Evolutionary conservation across 2,113 vertebrate genomes (phyloP).

Genomic region (Myanophis thanlyinensis): DNA sequence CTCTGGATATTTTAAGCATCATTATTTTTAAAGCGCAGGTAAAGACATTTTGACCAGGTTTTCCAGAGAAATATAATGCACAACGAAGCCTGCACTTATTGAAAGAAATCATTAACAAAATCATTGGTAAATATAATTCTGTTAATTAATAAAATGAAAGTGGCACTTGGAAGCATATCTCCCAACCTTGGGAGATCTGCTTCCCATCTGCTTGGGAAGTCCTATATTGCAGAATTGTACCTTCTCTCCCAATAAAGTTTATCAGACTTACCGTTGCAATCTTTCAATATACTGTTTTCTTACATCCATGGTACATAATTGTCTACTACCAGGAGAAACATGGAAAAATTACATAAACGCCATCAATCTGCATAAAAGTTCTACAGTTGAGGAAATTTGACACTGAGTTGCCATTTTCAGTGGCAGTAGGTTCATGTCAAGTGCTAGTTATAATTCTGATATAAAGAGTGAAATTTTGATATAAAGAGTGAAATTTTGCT

Average conservation of each 20-base stretch:
- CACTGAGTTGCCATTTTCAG: neutral
- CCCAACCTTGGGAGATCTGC: neutral
- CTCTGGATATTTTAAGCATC: neutral
- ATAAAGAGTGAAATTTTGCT: neutral
- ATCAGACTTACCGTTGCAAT: neutral
- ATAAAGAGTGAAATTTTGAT: neutral
- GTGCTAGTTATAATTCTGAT: neutral
- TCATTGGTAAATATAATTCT: neutral
- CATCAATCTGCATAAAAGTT: neutral
- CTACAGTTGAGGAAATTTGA: neutral
- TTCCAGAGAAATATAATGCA: neutral
- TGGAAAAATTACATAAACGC: neutral
- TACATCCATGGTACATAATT: neutral
- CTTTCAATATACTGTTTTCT: neutral
- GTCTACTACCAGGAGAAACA: neutral
- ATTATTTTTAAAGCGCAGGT: constrained; percentile 13
- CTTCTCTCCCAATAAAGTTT: neutral
- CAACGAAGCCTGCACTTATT: neutral
- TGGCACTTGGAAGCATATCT: neutral
- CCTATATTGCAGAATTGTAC: neutral
- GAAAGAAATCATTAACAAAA: neutral
- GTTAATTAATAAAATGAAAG: neutral
- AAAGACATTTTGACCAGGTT: neutral
- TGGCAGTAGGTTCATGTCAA: neutral
- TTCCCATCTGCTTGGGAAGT: too few relatives aligned